Base-by-base conservation (phyloP, 2,113 vertebrate genomes). In the Dryoscopus gambensis region DNA sequence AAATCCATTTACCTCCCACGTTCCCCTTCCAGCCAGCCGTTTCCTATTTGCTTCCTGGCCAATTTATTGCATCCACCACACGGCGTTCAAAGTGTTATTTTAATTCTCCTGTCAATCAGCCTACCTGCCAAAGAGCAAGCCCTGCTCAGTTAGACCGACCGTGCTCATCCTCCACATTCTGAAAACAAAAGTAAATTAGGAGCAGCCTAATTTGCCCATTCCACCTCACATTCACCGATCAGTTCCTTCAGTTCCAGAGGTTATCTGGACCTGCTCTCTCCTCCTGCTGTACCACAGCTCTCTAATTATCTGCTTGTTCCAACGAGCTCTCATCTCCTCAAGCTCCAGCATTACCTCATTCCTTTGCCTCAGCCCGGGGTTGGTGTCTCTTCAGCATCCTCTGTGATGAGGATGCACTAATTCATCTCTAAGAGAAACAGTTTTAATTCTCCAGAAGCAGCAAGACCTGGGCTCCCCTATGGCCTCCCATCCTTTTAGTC, bases 341-440 rank as follows among this genome's bases (percentile, higher is more conserved):
- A 25, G 79, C 67, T 94, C 93, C 76, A 86, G 85, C 93, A 94
- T 84, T 87, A 92, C 65, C 87, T 95, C 95, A 95, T 78, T 82
- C 62, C 63, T 77, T 65, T 52, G 22, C 65, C 65, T 87, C 56
- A 73, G 79, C 9, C 40, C 68, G 56, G 31, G 21, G 53, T 0
- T 69, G 75, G 76, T 84, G 78, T 55, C 82, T 89, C 71, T 78
- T 86, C 93, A 78, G 79, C 64, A 86, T 94, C 70, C 80, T 52
- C 82, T 42, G 30, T 31, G 86, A 81, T 15, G 83, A 95, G 86
- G 65, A 71, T 25, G 40, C 69, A 49, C 76, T 87, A 89, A 73
- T 59, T 56, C 44, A 69, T 28, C 44, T 42, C 89, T 30, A 53
- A 63, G 47, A 90, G 42, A 50, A 89, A 50, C 0, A 0, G 11